These are phyloP conservation scores for Stylophora pistillata DNA, from an alignment of 64 coral and sea anemone genomes.

Conservation along the genomic window DNA sequence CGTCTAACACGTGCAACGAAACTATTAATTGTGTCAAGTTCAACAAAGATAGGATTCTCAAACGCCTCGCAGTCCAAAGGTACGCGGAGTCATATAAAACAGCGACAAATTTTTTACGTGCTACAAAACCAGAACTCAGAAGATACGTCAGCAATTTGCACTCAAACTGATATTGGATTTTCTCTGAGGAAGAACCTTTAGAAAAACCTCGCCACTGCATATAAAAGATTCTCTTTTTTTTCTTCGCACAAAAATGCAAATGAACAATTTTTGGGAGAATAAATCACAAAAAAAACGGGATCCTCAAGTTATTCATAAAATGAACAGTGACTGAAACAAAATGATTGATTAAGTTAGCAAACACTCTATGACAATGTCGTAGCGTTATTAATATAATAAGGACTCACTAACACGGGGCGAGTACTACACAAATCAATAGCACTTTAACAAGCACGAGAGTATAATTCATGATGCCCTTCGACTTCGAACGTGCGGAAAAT, in stretches of 20 bases:
- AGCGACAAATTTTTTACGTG: background rate
- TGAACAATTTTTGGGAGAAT: background rate
- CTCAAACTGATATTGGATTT: background rate
- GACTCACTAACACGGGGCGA: too few species aligned
- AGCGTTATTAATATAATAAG: too few species aligned
- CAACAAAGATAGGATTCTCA: too few species aligned
- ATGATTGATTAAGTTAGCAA: background rate
- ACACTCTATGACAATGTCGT: too few species aligned
- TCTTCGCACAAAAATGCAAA: background rate
- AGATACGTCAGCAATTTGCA: background rate
- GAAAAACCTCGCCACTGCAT: background rate
- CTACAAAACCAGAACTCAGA: background rate
- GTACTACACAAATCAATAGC: background rate
- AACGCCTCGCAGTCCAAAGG: too few species aligned
- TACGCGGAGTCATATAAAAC: too few species aligned
- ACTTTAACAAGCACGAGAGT: background rate
- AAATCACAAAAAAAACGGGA: background rate
- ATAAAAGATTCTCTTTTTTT: background rate
- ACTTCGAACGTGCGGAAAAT: background rate
- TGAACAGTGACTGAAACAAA: background rate
- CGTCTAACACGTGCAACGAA: too few species aligned
- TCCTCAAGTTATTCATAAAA: background rate
- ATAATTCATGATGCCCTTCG: background rate
- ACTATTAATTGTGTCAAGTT: too few species aligned
- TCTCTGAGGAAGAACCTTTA: background rate